Evolutionary conservation across 1,140 invertebrate species (phyloP).

Genomic region (Drosophila takahashii): DNA sequence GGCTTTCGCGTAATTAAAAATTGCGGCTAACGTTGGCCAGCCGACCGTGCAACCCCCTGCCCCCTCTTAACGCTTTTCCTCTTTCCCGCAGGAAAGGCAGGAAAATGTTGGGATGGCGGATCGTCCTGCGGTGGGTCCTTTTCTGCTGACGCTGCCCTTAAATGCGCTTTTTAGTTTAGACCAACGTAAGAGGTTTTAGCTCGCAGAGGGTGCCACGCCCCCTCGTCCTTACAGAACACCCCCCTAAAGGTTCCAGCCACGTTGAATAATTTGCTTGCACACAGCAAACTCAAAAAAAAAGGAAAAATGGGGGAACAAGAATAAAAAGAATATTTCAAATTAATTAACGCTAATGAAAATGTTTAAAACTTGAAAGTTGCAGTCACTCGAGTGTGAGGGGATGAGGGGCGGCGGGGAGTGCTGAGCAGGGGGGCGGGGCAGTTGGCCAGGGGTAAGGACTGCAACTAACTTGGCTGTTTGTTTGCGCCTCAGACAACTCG

Average conservation of each 20-base stretch:
- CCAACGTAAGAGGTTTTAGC: constrained; percentile 68
- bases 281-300: constrained; percentile 40
- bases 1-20: constrained; percentile 83
- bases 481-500: constrained; percentile 43
- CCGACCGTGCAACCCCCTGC: constrained; percentile 8
- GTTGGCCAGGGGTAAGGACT: constrained; percentile 27
- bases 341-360: constrained; percentile 83
- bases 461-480: constrained; percentile 46
- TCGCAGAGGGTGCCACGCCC: constrained; percentile 5
- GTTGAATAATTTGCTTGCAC: constrained; percentile 73
- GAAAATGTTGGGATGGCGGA: constrained; percentile 2
- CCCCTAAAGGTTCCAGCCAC: constrained; percentile 7
- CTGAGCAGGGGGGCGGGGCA: not conserved
- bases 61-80: not conserved
- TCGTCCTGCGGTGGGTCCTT: constrained; percentile 45
- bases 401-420: not conserved
- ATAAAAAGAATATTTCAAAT: constrained; percentile 80
- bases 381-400: constrained; percentile 32
- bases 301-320: constrained; percentile 12
- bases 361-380: constrained; percentile 75
- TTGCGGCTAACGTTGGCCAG: constrained; percentile 60
- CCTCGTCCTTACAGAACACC: not conserved
- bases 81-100: constrained; percentile 20
- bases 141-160: constrained; percentile 71
- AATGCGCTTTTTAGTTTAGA: constrained; percentile 75